Evolutionary conservation across 2,113 vertebrate species (phyloP).

Genomic region (Oceanites oceanicus): DNA sequence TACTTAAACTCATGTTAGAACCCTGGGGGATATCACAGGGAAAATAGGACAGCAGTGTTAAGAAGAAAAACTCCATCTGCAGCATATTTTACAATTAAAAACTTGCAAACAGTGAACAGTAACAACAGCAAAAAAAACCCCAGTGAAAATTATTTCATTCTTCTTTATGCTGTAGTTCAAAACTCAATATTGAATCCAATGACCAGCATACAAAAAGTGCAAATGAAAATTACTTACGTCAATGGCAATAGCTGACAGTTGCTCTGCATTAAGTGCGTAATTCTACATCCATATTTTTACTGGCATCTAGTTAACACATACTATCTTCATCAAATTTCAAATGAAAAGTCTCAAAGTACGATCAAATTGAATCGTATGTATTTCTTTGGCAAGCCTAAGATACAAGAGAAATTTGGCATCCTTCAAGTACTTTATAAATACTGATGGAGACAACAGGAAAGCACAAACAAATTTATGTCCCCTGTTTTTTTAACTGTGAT

Average conservation of each 20-base stretch:
- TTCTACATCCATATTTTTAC: background rate
- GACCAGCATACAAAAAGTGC: background rate
- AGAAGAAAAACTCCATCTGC: conserved; percentile 41
- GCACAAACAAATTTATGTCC: background rate
- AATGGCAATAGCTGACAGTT: background rate
- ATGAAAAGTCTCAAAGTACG: background rate
- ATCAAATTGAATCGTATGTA: background rate
- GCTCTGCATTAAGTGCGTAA: background rate
- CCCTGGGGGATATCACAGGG: conserved; percentile 12
- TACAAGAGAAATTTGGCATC: background rate
- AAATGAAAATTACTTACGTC: background rate
- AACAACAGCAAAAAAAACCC: background rate
- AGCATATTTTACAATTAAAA: conserved; percentile 58
- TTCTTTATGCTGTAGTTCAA: background rate
- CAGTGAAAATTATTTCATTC: background rate
- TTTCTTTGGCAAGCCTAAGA: background rate
- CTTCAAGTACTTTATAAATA: background rate
- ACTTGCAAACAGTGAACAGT: background rate
- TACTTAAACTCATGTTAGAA: conserved; percentile 60
- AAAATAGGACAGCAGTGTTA: conserved; percentile 67
- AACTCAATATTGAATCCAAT: background rate
- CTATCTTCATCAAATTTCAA: background rate
- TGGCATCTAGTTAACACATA: background rate
- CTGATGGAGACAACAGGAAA: background rate
- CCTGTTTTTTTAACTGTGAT: background rate